These are phyloP conservation scores for Mystacornis crossleyi DNA, from an alignment of 2,113 vertebrate genomes.

Conservation along the genomic window DNA sequence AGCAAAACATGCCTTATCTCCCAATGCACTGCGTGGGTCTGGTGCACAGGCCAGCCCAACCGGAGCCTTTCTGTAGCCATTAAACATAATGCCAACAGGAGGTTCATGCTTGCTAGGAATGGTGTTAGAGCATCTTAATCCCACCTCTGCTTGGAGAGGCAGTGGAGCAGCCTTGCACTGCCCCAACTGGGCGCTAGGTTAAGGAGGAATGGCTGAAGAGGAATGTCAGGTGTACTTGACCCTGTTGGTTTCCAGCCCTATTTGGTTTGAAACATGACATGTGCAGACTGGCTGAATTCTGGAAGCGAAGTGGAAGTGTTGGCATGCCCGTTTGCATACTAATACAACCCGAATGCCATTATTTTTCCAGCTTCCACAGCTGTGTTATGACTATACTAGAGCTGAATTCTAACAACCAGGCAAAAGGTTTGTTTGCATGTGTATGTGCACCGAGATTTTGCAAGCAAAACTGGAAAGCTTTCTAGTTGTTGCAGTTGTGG, in stretches of 20 bases:
- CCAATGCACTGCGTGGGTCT: neutral
- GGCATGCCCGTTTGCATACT: constrained; percentile 54
- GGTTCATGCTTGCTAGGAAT: neutral
- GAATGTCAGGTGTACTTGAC: constrained; percentile 18
- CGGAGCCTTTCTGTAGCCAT: neutral
- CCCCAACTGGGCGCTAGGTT: neutral
- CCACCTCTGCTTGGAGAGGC: neutral
- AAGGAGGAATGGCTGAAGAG: neutral
- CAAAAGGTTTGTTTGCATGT: constrained; percentile 68
- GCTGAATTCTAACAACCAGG: constrained; percentile 68
- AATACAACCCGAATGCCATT: constrained; percentile 51
- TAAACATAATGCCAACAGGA: neutral
- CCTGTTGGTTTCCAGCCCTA: constrained; percentile 1
- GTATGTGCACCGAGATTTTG: constrained; percentile 24
- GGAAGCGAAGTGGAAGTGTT: constrained; percentile 42
- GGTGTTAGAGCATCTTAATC: neutral
- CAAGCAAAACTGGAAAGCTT: constrained; percentile 45
- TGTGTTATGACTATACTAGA: constrained; percentile 68
- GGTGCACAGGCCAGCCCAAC: neutral
- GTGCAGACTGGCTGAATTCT: constrained; percentile 51
- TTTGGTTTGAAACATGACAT: constrained; percentile 8
- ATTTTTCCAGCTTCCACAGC: constrained; percentile 68
- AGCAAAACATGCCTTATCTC: neutral
- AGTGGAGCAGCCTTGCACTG: neutral
- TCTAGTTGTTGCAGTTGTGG: constrained; percentile 38